Percentiles rank a stretch among this genome's conserved stretches.
Conservation (phyloP, 2,797 vertebrate species). For the Micropoecilia bifurca region DNA sequence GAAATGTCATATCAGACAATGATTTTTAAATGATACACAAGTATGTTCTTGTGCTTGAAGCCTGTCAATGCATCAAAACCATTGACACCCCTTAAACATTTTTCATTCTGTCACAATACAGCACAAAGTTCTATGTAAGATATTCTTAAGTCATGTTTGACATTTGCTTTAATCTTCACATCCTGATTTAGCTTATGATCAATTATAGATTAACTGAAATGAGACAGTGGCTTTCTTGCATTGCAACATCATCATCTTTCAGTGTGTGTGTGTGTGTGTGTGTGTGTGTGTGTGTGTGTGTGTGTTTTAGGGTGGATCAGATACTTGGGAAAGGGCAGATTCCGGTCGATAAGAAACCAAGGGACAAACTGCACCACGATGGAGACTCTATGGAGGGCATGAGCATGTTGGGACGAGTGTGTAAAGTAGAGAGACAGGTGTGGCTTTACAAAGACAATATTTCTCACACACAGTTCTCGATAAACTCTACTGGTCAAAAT, state of each 20-base stretch:
- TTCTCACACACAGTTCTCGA: background rate
- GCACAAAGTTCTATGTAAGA: background rate
- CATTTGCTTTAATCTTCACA: slow-evolving; percentile 49
- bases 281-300: slow-evolving; percentile 6
- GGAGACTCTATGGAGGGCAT: slow-evolving; percentile 90
- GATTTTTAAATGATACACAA: background rate
- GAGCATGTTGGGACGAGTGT: slow-evolving; percentile 97
- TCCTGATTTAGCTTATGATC: slow-evolving; percentile 53
- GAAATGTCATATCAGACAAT: background rate
- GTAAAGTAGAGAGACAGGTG: slow-evolving; percentile 98
- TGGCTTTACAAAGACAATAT: slow-evolving; percentile 15
- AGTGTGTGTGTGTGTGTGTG: background rate
- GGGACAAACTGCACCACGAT: slow-evolving; percentile 91
- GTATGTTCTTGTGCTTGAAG: background rate
- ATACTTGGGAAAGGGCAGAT: slow-evolving; percentile 98
- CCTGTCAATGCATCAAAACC: background rate
- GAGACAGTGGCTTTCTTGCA: slow-evolving; percentile 15
- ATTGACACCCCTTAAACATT: background rate
- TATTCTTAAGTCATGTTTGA: background rate
- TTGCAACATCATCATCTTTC: slow-evolving; percentile 23
- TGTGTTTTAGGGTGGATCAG: slow-evolving; percentile 91
- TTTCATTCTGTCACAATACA: background rate
- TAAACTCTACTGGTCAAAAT: background rate
- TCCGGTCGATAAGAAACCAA: slow-evolving; percentile 91
- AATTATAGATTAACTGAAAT: slow-evolving; percentile 50